A percentile compares a stretch with the other conserved stretches of the same genome.
phyloP scores from a whole-genome alignment of 1,140 invertebrate genomes.

The Zaprionus lachaisei region DNA sequence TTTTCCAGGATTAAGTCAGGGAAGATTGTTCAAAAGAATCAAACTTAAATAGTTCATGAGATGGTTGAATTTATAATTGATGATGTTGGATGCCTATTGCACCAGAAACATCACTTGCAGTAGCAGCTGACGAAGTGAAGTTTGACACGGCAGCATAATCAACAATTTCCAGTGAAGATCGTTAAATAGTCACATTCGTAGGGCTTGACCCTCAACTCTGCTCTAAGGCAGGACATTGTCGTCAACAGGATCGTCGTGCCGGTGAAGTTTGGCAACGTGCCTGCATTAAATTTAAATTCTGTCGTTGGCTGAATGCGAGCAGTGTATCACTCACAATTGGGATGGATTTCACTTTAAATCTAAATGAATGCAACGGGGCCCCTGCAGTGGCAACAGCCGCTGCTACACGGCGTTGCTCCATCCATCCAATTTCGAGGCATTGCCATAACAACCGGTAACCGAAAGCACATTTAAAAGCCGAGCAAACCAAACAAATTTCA shows the following conservation, averaged over 20 bases:
- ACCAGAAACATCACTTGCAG: too few species aligned
- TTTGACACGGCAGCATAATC: neutral
- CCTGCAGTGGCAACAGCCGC: constrained; percentile 61
- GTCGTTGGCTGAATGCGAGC: constrained; percentile 8
- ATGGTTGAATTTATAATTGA: neutral
- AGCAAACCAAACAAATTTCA: constrained; percentile 51
- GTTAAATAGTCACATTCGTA: neutral
- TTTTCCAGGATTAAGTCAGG: too few species aligned
- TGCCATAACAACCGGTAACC: constrained; percentile 78
- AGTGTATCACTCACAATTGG: constrained; percentile 31
- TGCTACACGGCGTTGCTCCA: constrained; percentile 45
- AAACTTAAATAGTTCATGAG: too few species aligned
- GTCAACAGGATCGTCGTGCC: neutral
- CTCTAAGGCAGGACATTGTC: neutral
- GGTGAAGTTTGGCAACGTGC: constrained; percentile 20
- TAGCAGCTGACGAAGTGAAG: neutral
- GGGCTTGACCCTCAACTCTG: neutral
- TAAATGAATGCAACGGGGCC: constrained; percentile 13
- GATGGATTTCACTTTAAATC: constrained; percentile 33
- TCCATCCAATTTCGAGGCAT: constrained; percentile 27
- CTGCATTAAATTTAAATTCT: constrained; percentile 18
- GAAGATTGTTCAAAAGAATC: too few species aligned
- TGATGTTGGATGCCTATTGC: neutral
- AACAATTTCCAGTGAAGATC: neutral
- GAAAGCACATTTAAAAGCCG: constrained; percentile 71